phyloP scores from a whole-genome alignment of 1,140 invertebrate species.

The Ctenoplectra terminalis region DNA sequence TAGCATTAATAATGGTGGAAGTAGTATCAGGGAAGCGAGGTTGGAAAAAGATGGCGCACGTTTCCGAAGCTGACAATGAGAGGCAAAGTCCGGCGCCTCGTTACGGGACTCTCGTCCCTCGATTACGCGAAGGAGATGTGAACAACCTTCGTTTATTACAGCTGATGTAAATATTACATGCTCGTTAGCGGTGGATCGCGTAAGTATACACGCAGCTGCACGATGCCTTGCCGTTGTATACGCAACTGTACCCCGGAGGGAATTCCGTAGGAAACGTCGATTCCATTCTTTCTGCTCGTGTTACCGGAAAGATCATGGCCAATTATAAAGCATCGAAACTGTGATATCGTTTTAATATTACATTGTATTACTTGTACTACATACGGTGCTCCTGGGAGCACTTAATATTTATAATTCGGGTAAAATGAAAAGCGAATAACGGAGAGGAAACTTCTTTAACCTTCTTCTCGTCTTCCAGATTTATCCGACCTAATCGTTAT shows the following conservation, averaged over 20 bases:
- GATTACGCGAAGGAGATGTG: conserved; percentile 68
- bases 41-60: conserved; percentile 2
- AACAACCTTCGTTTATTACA: conserved; percentile 71
- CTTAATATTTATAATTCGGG: neutral
- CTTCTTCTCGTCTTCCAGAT: too few species aligned
- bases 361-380: neutral
- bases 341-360: conserved; percentile 4
- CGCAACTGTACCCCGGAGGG: conserved; percentile 4
- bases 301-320: conserved; percentile 13
- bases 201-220: conserved; percentile 67
- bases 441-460: too few species aligned
- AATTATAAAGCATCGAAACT: neutral
- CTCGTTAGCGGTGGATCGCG: conserved; percentile 73
- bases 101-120: conserved; percentile 65
- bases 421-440: too few species aligned
- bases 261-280: conserved; percentile 5
- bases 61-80: conserved; percentile 31
- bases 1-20: neutral
- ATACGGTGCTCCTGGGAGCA: neutral
- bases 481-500: too few species aligned
- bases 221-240: conserved; percentile 36
- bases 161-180: conserved; percentile 76
- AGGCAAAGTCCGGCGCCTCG: conserved; percentile 63
- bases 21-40: conserved; percentile 6
- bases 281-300: conserved; percentile 32